These are phyloP conservation scores for Brachionus rubens DNA, from an alignment of 1,140 invertebrate species.

Conservation along the genomic window DNA sequence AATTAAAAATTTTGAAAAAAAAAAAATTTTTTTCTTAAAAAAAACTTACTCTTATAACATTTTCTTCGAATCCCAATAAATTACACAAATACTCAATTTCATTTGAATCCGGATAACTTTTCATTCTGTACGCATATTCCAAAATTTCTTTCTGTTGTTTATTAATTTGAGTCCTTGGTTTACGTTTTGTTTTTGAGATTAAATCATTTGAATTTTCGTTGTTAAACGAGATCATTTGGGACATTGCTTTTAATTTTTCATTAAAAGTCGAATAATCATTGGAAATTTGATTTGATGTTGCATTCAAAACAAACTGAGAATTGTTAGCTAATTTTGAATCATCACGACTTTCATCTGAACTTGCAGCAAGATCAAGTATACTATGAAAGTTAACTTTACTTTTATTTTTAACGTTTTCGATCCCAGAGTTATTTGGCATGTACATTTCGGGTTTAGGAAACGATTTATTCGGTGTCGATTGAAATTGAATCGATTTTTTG, in stretches of 20 bases:
- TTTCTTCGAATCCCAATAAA: conserved; percentile 38
- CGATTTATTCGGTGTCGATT: conserved; percentile 36
- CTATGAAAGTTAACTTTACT: conserved; percentile 35
- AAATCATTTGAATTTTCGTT: conserved; percentile 38
- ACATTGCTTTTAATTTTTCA: conserved; percentile 24
- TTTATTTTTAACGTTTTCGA: background rate
- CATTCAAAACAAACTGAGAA: background rate
- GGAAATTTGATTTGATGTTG: background rate
- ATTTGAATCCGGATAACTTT: conserved; percentile 25
- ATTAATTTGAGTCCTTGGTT: conserved; percentile 40
- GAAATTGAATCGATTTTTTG: conserved; percentile 12
- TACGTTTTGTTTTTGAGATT: conserved; percentile 18
- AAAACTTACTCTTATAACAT: conserved; percentile 43
- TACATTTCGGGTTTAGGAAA: background rate
- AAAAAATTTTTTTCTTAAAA: background rate
- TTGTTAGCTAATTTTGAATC: background rate
- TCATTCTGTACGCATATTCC: conserved; percentile 42
- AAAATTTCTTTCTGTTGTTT: conserved; percentile 39
- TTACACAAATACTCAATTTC: conserved; percentile 44
- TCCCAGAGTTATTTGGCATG: background rate
- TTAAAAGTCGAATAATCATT: background rate
- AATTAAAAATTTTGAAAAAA: background rate
- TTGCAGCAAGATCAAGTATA: conserved; percentile 4
- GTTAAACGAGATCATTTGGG: background rate
- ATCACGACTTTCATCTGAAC: background rate